Conservation (phyloP, 2,113 vertebrate genomes). For the Pycnonotus jocosus region DNA sequence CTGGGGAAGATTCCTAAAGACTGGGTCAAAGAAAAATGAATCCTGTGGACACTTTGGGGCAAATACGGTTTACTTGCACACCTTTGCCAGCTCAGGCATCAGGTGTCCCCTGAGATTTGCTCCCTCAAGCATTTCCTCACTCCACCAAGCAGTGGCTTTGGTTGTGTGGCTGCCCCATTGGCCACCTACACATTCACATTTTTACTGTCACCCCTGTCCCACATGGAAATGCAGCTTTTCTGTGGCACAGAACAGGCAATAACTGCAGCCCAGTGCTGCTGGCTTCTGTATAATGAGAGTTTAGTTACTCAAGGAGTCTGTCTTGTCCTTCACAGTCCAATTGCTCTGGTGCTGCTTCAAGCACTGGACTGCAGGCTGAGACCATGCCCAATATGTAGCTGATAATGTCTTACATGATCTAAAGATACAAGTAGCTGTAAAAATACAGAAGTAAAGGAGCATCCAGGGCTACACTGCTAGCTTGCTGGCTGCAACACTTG, state of each 20-base stretch:
- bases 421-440: neutral
- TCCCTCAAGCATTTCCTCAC: neutral
- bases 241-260: neutral
- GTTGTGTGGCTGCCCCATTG: neutral
- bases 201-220: neutral
- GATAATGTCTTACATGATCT: neutral
- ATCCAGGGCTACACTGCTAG: neutral
- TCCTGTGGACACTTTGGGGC: neutral
- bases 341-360: neutral
- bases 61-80: neutral
- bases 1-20: neutral
- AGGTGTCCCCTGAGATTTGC: neutral
- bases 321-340: neutral
- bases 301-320: neutral
- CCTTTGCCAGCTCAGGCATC: neutral
- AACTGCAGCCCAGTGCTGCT: neutral
- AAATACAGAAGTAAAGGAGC: neutral
- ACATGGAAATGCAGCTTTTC: neutral
- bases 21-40: neutral
- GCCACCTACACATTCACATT: neutral
- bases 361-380: neutral
- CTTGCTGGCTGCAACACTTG: neutral
- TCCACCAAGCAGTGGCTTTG: neutral
- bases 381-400: neutral
- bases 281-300: neutral